phyloP scores from a whole-genome alignment of 2,888 invertebrate genomes.

The Eremobia ochroleuca region DNA sequence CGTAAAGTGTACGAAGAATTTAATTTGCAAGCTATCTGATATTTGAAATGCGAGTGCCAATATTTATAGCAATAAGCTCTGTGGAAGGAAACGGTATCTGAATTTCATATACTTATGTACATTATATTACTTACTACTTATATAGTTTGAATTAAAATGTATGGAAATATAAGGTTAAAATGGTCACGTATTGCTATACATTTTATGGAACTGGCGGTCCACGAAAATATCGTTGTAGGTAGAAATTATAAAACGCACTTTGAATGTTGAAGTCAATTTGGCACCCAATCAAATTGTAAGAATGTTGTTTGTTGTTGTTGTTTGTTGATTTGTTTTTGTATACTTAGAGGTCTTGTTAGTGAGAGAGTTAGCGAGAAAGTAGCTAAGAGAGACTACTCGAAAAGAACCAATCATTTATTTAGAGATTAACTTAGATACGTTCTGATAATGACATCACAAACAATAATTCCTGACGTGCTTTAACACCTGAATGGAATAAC shows the following conservation, averaged over 20 bases:
- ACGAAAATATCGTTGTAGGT: background rate
- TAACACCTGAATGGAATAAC: constrained; percentile 56
- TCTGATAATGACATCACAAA: constrained; percentile 33
- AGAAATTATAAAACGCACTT: background rate
- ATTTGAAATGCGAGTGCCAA: constrained; percentile 28
- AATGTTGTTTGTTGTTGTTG: background rate
- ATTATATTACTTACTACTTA: too few relatives aligned
- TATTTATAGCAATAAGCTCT: constrained; percentile 17
- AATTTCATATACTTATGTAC: background rate
- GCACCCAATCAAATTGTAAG: background rate
- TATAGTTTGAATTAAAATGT: too few relatives aligned
- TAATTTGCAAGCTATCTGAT: constrained; percentile 41
- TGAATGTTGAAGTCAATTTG: background rate
- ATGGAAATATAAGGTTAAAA: too few relatives aligned
- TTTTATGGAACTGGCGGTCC: background rate
- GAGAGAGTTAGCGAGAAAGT: background rate
- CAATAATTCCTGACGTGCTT: constrained; percentile 30
- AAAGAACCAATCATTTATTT: background rate
- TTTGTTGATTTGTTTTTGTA: too few relatives aligned
- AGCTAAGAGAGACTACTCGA: background rate
- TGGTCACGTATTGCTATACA: background rate
- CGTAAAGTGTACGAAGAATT: constrained; percentile 46
- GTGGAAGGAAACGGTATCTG: background rate
- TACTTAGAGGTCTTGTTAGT: background rate
- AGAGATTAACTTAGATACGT: background rate